Evolutionary conservation across 2,797 vertebrate species (phyloP), one percentile per base, ranked within the genome.

Genomic region (Xenopus petersii): DNA sequence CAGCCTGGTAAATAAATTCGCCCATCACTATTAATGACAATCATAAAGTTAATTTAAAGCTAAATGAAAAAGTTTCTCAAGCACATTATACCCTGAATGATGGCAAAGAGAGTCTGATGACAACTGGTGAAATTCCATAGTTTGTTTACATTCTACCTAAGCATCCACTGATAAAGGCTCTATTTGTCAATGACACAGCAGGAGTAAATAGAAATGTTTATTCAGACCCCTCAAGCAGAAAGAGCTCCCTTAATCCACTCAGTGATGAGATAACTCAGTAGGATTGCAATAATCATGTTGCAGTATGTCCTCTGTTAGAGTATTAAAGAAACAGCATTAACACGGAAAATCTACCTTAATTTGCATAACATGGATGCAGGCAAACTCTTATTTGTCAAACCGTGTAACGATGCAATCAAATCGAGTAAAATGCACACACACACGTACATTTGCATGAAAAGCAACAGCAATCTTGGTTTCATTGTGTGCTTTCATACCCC

Each of bases 241-340:
- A 89, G 80, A 88, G 84, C 74, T 87, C 81, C 81, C 83, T 89
- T 91, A 91, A 92, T 90, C 89, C 82, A 79, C 82, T 90, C 82
- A 75, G 81, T 88, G 86, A 90, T 90, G 88, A 89, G 87, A 90
- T 90, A 89, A 88, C 87, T 30, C 85, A 69, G 86, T 84, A 82
- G 85, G 89, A 88, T 91, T 90, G 89, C 84, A 88, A 87, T 86
- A 88, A 90, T 90, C 88, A 90, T 86, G 89, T 85, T 86, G 86
- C 87, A 84, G 84, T 81, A 82, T 85, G 85, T 88, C 85, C 81
- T 89, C 86, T 87, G 86, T 89, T 84, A 87, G 84, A 54, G 75
- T 82, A 84, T 75, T 83, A 82, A 87, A 86, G 85, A 84, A 81
- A 84, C 51, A 33, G 82, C 80, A 83, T 85, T 86, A 85, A 80